A percentile compares a stretch with the other conserved stretches of the same genome.
These are phyloP conservation scores for Argyrosomus japonicus DNA, from an alignment of 2,113 vertebrate genomes.

Conservation along the genomic window DNA sequence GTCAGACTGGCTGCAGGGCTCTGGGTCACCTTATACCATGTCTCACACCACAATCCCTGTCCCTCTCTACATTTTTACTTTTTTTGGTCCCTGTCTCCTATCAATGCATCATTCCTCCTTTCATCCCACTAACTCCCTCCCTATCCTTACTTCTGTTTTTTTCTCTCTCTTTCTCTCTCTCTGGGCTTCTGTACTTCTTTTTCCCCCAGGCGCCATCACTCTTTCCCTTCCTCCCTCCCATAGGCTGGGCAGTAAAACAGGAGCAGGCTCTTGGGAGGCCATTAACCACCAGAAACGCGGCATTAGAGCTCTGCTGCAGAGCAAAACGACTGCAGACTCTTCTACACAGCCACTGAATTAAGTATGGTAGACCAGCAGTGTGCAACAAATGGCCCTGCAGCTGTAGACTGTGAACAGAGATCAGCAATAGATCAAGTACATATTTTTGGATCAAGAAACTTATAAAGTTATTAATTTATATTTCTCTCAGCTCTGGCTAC, in stretches of 20 bases:
- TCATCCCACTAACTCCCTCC: constrained; percentile 28
- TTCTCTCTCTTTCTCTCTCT: constrained; percentile 21
- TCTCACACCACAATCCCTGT: constrained; percentile 29
- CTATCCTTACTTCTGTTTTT: background rate
- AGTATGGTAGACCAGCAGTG: constrained; percentile 22
- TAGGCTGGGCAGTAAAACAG: constrained; percentile 73
- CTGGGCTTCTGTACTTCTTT: constrained; percentile 43
- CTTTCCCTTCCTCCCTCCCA: constrained; percentile 58
- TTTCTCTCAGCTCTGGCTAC: background rate
- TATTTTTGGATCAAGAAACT: background rate
- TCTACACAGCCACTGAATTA: constrained; percentile 33
- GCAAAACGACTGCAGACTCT: constrained; percentile 54
- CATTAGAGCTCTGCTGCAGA: constrained; percentile 53
- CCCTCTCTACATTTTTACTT: constrained; percentile 24
- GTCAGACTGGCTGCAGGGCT: constrained; percentile 63
- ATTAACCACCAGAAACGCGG: constrained; percentile 72
- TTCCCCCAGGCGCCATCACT: constrained; percentile 54
- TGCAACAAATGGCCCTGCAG: constrained; percentile 32
- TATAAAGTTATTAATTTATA: background rate
- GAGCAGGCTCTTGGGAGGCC: constrained; percentile 73
- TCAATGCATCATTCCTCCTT: constrained; percentile 33
- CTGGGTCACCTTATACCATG: constrained; percentile 68
- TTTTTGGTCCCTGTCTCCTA: constrained; percentile 7
- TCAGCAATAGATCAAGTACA: background rate
- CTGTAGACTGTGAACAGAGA: background rate